Base-by-base conservation (phyloP, 1,140 invertebrate species). In the Stegodyphus mimosarum region DNA sequence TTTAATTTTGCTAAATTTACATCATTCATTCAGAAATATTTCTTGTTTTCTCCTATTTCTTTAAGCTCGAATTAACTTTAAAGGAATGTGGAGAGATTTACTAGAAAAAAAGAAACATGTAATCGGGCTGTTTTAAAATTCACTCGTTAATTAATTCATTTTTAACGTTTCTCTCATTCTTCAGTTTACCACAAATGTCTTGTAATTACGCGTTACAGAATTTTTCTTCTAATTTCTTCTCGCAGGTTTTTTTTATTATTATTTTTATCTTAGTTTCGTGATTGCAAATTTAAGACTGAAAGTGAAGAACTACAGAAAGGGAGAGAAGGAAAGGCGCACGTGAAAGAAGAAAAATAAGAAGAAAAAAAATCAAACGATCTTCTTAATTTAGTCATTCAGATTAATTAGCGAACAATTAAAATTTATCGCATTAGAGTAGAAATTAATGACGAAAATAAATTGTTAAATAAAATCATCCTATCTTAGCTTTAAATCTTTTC, bases 401-500 rank as follows among this genome's bases (percentile, higher is more conserved):
- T 83, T 83, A 83, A 83, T 83, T 83, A 83, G 81, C 13, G 63
- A 75, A 83, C 81, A 83, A 83, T 83, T 83, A 83, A 83, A 83
- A 83, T 83, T 83, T 83, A 83, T 83, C 81, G 72, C 81, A 55
- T 83, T 75, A 83, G 64, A 75, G 81, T 83, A 67, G 63, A 83
- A 83, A 83, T 83, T 83, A 83, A 83, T 83, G 81, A 75, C 33
- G 71, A 83, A 83, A 83, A 83, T 83, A 83, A 83, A 75, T 83
- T 75, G 72, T 66, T 83, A 75, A 83, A 83, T 75, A 66, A 75
- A 83, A 83, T 67, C 9, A 75, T 53, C 13, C 50, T 60, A 63
- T 83, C 55, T 33, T 64, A 55, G 15, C n/a, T 73, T 55, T 52
- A 83, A 83, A 64, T 83, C 72, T 83, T 75, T 83, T n/a, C 17